Evolutionary conservation across 2,113 vertebrate genomes (phyloP).

Genomic region (Nymphicus hollandicus): DNA sequence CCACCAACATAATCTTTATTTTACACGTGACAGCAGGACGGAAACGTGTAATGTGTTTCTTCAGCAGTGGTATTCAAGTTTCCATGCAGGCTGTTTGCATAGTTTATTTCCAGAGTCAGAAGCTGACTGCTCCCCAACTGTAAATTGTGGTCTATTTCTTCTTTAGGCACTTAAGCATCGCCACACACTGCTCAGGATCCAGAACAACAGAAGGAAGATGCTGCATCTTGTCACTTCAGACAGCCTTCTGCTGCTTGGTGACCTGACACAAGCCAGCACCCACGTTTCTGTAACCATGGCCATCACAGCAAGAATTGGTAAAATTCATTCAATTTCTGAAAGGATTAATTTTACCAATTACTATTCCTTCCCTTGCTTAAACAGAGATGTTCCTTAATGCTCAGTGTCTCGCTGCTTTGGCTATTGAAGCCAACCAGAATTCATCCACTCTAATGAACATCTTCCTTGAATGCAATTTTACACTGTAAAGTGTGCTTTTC

Average conservation of each 20-base stretch:
- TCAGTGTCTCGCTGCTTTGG: background rate
- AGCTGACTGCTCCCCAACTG: background rate
- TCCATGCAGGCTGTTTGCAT: background rate
- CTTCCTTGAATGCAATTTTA: background rate
- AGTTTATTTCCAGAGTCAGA: slow-evolving; percentile 2
- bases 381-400: background rate
- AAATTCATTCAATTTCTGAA: background rate
- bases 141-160: slow-evolving; percentile 4
- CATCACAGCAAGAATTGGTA: background rate
- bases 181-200: background rate
- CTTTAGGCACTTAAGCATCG: background rate
- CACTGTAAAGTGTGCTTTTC: background rate
- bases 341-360: background rate
- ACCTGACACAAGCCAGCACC: background rate
- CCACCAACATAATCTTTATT: background rate
- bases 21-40: slow-evolving; percentile 6
- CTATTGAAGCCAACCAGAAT: background rate
- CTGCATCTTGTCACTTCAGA: background rate
- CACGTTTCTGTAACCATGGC: background rate
- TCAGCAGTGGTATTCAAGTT: background rate
- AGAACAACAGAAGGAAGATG: background rate
- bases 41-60: background rate
- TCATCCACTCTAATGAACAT: background rate
- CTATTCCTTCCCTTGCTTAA: background rate
- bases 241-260: background rate